Base-by-base conservation (phyloP, 2,888 invertebrate species). In the Spisula subtruncata region DNA sequence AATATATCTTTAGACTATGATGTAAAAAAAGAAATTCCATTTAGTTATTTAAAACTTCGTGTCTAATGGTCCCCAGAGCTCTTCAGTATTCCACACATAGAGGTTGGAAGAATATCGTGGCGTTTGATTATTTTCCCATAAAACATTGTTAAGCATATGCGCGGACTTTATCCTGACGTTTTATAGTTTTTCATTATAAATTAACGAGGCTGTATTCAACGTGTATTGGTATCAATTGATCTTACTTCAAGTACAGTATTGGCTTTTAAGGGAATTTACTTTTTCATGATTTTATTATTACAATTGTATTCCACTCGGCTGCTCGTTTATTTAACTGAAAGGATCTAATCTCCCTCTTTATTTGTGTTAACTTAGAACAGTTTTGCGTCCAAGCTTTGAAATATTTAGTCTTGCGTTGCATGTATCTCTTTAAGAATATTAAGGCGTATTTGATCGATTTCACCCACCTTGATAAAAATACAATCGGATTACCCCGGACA, bases 101-200 rank as follows among this genome's bases (percentile, higher is more conserved):
- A 66, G 60, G 60, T 10, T 25, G 60, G n/a, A 66, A 66, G 60
- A 66, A 66, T 66, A 66, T 25, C 4, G 60, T 66, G 25, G n/a
- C n/a, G 60, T 66, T 66, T 66, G 60, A 66, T 66, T 66, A 66
- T 66, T 66, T 66, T 66, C 60, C 60, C 60, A 66, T 66, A 66
- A 66, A 66, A 10, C 25, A 60, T 60, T 60, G n/a, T 60, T 60
- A 60, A 60, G n/a, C 60, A 25, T 16, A 16, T 51, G 51, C 8
- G n/a, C 60, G 1, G 60, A 25, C 25, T 66, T 66, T 66, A 66
- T 66, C 60, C 10, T 10, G 25, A 66, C 60, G n/a, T 66, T 66
- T 66, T 25, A 66, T 66, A 10, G 60, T 25, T 66, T 66, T 66
- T 66, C 60, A 25, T 66, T 66, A 25, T 25, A 25, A 66, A 66